Conservation (phyloP, 2,113 vertebrate genomes). For the Malaclemys terrapin region DNA sequence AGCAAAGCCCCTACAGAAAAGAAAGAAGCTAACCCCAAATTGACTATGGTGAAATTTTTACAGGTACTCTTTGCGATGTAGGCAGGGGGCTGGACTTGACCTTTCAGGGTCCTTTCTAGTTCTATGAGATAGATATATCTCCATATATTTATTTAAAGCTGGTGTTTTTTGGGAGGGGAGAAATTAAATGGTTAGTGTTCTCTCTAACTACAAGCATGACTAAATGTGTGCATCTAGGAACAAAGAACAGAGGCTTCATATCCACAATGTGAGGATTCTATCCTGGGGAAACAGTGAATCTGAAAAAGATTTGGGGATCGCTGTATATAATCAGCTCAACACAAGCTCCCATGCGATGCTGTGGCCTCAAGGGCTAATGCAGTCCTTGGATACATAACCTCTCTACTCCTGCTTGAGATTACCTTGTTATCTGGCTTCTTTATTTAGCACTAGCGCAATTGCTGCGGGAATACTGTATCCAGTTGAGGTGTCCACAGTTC, state of each 20-base stretch:
- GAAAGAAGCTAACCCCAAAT: slow-evolving; percentile 98
- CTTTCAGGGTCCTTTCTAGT: too few relatives aligned
- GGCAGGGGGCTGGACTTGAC: too few relatives aligned
- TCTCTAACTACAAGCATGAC: background rate
- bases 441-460: background rate
- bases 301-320: background rate
- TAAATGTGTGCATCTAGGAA: background rate
- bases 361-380: background rate
- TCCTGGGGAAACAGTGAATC: background rate
- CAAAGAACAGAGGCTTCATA: background rate
- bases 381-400: background rate
- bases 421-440: background rate
- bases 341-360: background rate
- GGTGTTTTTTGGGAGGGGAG: rapidly evolving
- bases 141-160: background rate
- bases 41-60: slow-evolving; percentile 97
- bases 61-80: slow-evolving; percentile 81
- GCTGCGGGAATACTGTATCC: background rate
- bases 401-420: too few relatives aligned
- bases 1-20: slow-evolving; percentile 98
- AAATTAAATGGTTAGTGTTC: background rate
- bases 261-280: background rate
- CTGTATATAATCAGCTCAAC: background rate
- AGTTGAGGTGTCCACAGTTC: background rate
- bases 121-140: too few relatives aligned